Evolutionary conservation across 1,140 invertebrate species (phyloP), one percentile per base, ranked within the genome.

Genomic region (Maconellicoccus hirsutus): DNA sequence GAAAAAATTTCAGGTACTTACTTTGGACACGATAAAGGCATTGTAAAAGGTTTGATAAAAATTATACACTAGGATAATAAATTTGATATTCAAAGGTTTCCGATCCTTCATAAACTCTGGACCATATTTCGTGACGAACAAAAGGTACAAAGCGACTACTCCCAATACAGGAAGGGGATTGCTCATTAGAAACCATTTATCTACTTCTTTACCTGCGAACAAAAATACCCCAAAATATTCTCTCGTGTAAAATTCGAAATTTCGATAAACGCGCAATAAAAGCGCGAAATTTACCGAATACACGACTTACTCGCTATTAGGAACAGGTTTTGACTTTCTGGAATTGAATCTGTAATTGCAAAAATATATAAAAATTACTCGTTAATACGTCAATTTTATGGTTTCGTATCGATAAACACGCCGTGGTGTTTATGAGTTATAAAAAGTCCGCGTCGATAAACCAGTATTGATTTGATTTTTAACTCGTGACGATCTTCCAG

Each of bases 181-280:
- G 26, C 82, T 76, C 87, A 91, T 90, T 19, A 91, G 78, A 0
- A 84, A 80, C 89, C 89, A 91, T 12, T 85, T 81, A 71, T 87
- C 85, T 26, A 84, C 83, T 72, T 82, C 79, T 1, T 82, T 79
- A 79, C 86, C 85, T 85, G 72, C 6, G 76, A 77, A 72, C 33
- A 14, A 7, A 38, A 38, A 6, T 38, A 38, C 33, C 6, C 14
- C 14, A 7, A 38, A 38, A 7, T 38, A 7, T 38, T 38, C 33
- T 38, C 14, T 38, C 33, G 33, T 14, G 33, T 38, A 14, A 38
- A 14, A 38, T 38, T 38, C 33, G 33, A 6, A 38, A 38, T 38
- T 38, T 38, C 33, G 33, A 38, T 7, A 38, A 38, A 38, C 14
- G 33, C 6, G 14, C 6, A 38, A 38, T 38, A 7, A 38, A 38